Conservation (phyloP, 1,140 invertebrate species). For the Acyrthosiphon pisum region DNA sequence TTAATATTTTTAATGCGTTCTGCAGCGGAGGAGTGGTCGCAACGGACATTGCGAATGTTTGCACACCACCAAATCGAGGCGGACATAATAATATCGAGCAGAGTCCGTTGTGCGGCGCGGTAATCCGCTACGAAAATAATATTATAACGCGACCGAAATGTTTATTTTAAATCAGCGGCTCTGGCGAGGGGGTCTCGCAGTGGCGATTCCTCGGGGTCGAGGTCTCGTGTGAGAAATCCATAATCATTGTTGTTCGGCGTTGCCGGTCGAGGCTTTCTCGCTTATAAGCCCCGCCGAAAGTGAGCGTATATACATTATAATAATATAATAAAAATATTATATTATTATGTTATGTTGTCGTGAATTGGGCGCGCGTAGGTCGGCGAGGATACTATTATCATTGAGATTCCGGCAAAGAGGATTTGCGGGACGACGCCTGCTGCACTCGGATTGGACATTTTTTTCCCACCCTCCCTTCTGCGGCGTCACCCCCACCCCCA, state of each 20-base stretch:
- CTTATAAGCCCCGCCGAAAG: not conserved
- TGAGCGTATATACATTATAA: too few species aligned
- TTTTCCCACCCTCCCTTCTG: not conserved
- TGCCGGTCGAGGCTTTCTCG: not conserved
- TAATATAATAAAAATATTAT: not conserved
- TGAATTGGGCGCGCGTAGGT: not conserved
- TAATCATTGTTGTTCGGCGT: not conserved
- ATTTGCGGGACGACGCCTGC: not conserved
- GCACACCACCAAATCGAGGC: not conserved
- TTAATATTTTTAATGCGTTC: slow-evolving; percentile 47
- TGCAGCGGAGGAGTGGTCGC: not conserved
- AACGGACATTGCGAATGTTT: slow-evolving; percentile 13
- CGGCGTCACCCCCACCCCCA: too few species aligned
- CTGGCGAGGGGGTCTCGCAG: not conserved
- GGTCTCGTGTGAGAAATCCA: not conserved
- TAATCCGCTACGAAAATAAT: slow-evolving; percentile 33
- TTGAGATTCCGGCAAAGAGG: slow-evolving; percentile 43
- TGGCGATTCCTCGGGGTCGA: slow-evolving; percentile 22
- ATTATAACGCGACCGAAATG: not conserved
- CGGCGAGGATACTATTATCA: not conserved
- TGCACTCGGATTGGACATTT: not conserved
- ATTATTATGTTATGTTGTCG: not conserved
- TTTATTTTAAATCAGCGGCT: slow-evolving; percentile 25
- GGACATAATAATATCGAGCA: too few species aligned
- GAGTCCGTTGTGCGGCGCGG: not conserved